Evolutionary conservation across 35 echinoderm and acorn worm species (phyloP).

Genomic region (Lytechinus pictus): DNA sequence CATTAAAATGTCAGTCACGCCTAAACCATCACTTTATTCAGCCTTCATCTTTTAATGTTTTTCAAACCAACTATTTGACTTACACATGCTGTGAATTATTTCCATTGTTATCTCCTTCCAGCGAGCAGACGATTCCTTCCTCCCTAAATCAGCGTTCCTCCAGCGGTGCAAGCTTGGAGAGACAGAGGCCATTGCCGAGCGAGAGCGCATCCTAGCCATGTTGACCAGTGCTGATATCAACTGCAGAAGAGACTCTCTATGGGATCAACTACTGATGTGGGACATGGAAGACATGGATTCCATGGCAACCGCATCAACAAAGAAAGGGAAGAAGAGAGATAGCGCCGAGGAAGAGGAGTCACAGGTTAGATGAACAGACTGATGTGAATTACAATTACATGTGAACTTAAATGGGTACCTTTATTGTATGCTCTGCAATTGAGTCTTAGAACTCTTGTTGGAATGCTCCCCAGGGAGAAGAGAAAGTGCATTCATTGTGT

Average conservation of each 20-base stretch:
- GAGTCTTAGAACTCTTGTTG: too few species aligned
- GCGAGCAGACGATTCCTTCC: neutral
- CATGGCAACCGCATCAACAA: constrained; percentile 17
- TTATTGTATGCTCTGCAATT: too few species aligned
- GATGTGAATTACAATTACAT: neutral
- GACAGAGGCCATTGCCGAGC: constrained; percentile 61
- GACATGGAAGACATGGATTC: constrained; percentile 54
- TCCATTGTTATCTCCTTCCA: neutral
- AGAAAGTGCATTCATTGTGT: too few species aligned
- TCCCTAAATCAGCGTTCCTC: constrained; percentile 22
- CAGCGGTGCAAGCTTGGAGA: constrained; percentile 61
- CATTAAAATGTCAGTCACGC: too few species aligned
- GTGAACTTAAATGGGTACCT: too few species aligned
- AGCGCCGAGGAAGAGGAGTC: constrained; percentile 38
- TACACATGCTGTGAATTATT: too few species aligned
- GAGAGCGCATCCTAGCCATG: constrained; percentile 68
- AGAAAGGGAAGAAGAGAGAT: constrained; percentile 64
- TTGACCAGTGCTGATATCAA: constrained; percentile 72
- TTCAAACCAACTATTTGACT: too few species aligned
- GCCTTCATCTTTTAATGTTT: too few species aligned
- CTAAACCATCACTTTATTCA: too few species aligned
- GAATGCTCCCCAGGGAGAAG: too few species aligned
- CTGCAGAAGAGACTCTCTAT: constrained; percentile 88
- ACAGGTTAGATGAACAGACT: neutral
- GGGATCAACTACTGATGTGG: constrained; percentile 67